phyloP scores from a whole-genome alignment of 1,140 invertebrate species.

The Polypedilum pembai region DNA sequence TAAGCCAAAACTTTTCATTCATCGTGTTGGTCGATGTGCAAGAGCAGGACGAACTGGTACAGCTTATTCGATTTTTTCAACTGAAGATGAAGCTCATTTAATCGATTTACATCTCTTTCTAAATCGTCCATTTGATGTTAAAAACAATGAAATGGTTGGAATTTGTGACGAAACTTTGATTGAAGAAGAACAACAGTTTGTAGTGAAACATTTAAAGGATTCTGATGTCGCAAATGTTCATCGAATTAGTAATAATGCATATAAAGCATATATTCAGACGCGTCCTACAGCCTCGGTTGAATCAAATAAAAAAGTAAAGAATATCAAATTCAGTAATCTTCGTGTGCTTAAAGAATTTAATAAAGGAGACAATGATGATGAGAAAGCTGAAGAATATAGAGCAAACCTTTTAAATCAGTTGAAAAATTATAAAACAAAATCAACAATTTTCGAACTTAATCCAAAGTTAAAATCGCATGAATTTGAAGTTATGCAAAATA shows the following conservation, averaged over 20 bases:
- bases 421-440: slow-evolving; percentile 29
- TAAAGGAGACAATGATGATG: slow-evolving; percentile 36
- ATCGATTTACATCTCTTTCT: slow-evolving; percentile 93
- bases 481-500: slow-evolving; percentile 64
- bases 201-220: slow-evolving; percentile 67
- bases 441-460: slow-evolving; percentile 91
- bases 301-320: slow-evolving; percentile 74
- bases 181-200: slow-evolving; percentile 73
- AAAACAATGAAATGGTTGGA: slow-evolving; percentile 49
- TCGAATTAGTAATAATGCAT: slow-evolving; percentile 78
- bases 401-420: slow-evolving; percentile 32
- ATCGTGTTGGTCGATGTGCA: slow-evolving; percentile 96
- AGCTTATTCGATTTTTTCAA: slow-evolving; percentile 79
- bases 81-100: slow-evolving; percentile 87
- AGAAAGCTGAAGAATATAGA: slow-evolving; percentile 34
- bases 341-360: slow-evolving; percentile 34
- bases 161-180: slow-evolving; percentile 71
- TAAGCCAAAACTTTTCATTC: slow-evolving; percentile 95
- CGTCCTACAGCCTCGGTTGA: slow-evolving; percentile 79
- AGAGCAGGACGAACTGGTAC: slow-evolving; percentile 84
- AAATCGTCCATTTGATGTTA: slow-evolving; percentile 60
- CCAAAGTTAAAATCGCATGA: slow-evolving; percentile 67
- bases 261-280: slow-evolving; percentile 81
- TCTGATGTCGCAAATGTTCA: slow-evolving; percentile 71
- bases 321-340: slow-evolving; percentile 41